Evolutionary conservation across 2,113 vertebrate species (phyloP), one percentile per base, ranked within the genome.

Genomic region (Sylvia atricapilla): DNA sequence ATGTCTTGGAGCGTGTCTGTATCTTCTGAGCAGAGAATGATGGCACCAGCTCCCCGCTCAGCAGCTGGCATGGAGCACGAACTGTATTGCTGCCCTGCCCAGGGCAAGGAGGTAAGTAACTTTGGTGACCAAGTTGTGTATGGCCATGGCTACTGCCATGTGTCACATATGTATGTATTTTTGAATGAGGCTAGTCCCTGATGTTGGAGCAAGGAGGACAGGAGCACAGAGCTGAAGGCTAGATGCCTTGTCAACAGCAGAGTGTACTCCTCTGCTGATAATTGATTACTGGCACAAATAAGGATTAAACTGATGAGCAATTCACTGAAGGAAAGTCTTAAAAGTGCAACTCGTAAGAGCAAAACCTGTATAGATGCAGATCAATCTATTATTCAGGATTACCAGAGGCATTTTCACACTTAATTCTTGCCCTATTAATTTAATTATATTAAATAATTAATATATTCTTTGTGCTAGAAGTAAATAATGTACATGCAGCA

Each of bases 381-480:
- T 46, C 76, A 92, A 85, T 89, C 60, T 72, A 72, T 89, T 93
- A 90, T 94, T 96, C 63, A 70, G 85, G 30, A 30, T 95, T 90
- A 91, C 46, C 55, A 82, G 66, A 78, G 12, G 66, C 55, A 87
- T 91, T 87, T 72, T 94, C 35, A 67, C 52, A 56, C 49, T 87
- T 58, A 77, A 2, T 88, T 90, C 86, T 84, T 89, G 76, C 69
- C 64, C 84, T 33, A 16, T 17, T n/a, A n/a, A n/a, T n/a, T n/a
- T n/a, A n/a, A n/a, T n/a, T n/a, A n/a, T n/a, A n/a, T n/a, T 94
- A 58, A 95, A 96, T 93, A 93, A 96, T 94, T 70, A 86, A 94
- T 86, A 44, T 43, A 31, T 52, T 74, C 30, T 83, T 84, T 88
- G 62, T 66, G 33, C 56, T 59, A 49, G 43, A 83, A 72, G 37